These are phyloP conservation scores for Sciurus vulgaris DNA, from an alignment of 2,797 vertebrate species.

Conservation along the genomic window DNA sequence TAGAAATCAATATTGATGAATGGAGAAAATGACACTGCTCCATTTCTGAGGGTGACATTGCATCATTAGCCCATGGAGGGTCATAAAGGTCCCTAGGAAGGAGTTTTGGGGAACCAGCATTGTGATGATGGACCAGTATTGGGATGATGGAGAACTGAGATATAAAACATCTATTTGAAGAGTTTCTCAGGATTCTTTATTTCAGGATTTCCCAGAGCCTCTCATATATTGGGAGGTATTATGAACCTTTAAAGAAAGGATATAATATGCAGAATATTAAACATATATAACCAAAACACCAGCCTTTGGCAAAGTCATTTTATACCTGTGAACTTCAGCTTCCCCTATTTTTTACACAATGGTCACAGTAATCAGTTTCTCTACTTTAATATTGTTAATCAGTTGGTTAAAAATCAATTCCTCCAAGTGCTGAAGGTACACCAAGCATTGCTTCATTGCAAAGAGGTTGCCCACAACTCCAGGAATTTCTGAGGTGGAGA, in stretches of 20 bases:
- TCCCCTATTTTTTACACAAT: neutral
- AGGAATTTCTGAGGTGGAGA: neutral
- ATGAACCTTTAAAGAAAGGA: no score
- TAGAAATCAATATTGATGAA: conserved; percentile 32
- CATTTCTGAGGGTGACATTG: neutral
- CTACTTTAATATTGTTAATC: neutral
- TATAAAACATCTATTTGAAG: no score
- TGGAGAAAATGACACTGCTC: neutral
- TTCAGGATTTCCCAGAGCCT: no score
- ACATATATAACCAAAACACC: no score
- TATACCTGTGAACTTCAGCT: neutral
- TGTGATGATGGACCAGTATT: no score
- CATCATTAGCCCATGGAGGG: neutral
- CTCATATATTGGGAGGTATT: no score
- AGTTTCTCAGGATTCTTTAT: no score
- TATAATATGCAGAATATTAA: no score
- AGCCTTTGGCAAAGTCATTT: neutral
- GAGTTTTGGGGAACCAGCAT: neutral
- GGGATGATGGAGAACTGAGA: no score
- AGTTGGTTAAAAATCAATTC: neutral
- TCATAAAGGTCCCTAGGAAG: neutral
- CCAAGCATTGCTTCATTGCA: neutral
- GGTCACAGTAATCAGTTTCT: neutral
- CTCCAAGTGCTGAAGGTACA: neutral
- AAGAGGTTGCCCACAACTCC: neutral